Percentiles rank a stretch among this genome's conserved stretches.
Evolutionary conservation across 2,797 vertebrate genomes (phyloP).

Genomic region (Cynopterus sphinx): DNA sequence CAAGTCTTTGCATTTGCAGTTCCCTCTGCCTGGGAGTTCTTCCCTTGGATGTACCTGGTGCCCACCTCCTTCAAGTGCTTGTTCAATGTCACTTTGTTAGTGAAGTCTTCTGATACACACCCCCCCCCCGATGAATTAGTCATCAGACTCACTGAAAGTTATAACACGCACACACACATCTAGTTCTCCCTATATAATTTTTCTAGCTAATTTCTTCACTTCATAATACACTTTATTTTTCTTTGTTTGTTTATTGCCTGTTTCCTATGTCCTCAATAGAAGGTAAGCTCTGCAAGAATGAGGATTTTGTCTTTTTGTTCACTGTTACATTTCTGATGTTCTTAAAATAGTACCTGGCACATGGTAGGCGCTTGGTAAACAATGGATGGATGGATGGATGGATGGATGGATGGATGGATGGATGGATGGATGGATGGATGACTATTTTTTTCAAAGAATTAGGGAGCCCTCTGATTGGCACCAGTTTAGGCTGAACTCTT

Average conservation of each 20-base stretch:
- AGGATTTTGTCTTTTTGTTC: neutral
- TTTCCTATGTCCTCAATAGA: neutral
- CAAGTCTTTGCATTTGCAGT: neutral
- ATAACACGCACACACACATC: neutral
- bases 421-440: neutral
- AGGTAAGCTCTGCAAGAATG: neutral
- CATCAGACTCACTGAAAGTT: neutral
- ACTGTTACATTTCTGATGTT: neutral
- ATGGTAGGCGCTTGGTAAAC: neutral
- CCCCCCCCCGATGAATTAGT: neutral
- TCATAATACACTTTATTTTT: neutral
- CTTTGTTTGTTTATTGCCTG: neutral
- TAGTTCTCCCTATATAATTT: neutral
- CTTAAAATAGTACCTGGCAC: neutral
- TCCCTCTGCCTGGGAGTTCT: neutral
- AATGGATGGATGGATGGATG: neutral
- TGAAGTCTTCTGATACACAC: neutral
- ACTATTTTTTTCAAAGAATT: neutral
- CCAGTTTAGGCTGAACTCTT: neutral
- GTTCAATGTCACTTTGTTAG: neutral
- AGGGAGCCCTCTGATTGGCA: neutral
- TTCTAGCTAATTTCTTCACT: neutral
- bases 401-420: neutral
- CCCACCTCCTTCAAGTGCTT: neutral
- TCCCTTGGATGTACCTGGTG: neutral